These are phyloP conservation scores for Eudemis profundana DNA, from an alignment of 2,888 invertebrate species.

Conservation along the genomic window DNA sequence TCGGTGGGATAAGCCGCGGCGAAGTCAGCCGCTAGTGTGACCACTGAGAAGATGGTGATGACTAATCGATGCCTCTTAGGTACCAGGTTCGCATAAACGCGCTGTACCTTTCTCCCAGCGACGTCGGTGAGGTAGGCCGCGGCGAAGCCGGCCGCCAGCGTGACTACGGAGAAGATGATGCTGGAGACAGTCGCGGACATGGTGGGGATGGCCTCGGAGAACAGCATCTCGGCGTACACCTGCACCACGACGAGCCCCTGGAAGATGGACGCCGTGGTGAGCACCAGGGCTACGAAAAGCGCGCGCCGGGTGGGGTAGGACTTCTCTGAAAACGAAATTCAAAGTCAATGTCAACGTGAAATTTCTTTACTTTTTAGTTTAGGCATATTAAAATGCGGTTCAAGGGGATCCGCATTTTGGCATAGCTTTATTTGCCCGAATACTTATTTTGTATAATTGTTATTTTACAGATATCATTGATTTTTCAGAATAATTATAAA, in stretches of 20 bases:
- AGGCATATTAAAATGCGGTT: too few relatives aligned
- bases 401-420: too few relatives aligned
- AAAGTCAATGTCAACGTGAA: neutral
- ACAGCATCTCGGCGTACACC: conserved; percentile 53
- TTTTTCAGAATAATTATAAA: too few relatives aligned
- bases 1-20: conserved; percentile 6
- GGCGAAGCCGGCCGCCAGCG: conserved; percentile 26
- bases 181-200: conserved; percentile 52
- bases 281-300: neutral
- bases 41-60: conserved; percentile 51
- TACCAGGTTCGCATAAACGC: neutral
- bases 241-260: conserved; percentile 54
- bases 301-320: conserved; percentile 12
- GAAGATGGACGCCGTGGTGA: conserved; percentile 45
- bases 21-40: conserved; percentile 39
- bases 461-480: too few relatives aligned
- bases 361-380: too few relatives aligned
- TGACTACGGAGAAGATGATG: conserved; percentile 51
- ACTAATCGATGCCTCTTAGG: too few relatives aligned
- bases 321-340: neutral
- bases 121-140: conserved; percentile 11
- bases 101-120: conserved; percentile 14
- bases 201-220: conserved; percentile 50
- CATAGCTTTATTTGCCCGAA: too few relatives aligned
- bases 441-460: too few relatives aligned